phyloP scores from a whole-genome alignment of 2,797 vertebrate species.

The Falco peregrinus region DNA sequence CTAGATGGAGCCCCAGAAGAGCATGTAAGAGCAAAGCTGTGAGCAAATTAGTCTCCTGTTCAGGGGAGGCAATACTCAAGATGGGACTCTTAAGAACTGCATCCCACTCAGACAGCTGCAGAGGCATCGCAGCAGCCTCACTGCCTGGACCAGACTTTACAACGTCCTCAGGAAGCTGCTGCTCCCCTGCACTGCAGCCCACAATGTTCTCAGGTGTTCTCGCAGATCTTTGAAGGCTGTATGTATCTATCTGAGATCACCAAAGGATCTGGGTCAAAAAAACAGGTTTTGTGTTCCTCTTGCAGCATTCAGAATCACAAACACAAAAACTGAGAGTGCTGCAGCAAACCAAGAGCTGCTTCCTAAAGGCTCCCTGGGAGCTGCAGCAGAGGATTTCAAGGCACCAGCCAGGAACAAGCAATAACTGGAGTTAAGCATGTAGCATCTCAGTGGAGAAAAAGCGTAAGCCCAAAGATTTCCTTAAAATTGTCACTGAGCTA shows the following conservation, averaged over 20 bases:
- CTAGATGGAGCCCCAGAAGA: not conserved
- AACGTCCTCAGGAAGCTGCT: not conserved
- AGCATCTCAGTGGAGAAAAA: not conserved
- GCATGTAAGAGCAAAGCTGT: not conserved
- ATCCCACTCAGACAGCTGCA: not conserved
- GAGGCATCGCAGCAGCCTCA: not conserved
- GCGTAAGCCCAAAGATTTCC: not conserved
- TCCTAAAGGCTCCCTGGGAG: not conserved
- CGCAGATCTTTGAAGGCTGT: not conserved
- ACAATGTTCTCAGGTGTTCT: not conserved
- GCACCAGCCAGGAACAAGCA: not conserved
- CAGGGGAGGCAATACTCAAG: not conserved
- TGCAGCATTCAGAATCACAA: not conserved
- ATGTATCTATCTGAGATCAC: not conserved
- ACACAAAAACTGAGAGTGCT: fast-evolving
- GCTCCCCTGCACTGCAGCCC: not conserved
- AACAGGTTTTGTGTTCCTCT: not conserved
- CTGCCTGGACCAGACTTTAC: not conserved
- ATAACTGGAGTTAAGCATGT: not conserved
- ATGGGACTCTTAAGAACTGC: not conserved
- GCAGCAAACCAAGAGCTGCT: not conserved
- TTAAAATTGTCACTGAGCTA: not conserved
- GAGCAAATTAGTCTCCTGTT: not conserved
- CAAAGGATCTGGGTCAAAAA: not conserved
- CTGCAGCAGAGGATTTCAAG: not conserved